Conservation (phyloP, 2,113 vertebrate species). For the Sylvia atricapilla region DNA sequence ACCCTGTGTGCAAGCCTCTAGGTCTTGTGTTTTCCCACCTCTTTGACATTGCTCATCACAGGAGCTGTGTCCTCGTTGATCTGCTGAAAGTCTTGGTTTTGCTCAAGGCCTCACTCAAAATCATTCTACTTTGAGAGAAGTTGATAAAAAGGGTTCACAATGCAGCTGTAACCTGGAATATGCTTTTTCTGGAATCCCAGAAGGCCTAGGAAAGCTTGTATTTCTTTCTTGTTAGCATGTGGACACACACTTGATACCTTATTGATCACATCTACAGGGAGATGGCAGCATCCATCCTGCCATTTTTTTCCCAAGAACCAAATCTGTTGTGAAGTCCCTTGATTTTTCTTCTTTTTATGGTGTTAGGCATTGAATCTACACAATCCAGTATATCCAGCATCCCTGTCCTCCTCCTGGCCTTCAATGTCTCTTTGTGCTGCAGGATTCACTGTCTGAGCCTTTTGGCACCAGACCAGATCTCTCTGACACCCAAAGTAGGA, state of each 20-base stretch:
- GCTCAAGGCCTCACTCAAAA: neutral
- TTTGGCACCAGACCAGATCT: neutral
- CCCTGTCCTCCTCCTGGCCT: neutral
- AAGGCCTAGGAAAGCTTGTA: neutral
- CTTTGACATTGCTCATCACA: neutral
- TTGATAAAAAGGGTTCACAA: neutral
- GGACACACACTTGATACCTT: neutral
- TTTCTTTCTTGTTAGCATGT: neutral
- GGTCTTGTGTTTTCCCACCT: neutral
- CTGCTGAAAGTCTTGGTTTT: neutral
- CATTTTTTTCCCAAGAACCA: neutral
- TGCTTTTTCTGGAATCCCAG: neutral
- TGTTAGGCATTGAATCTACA: rapidly evolving
- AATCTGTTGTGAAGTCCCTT: neutral
- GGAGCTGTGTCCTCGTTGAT: neutral
- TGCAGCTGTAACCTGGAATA: neutral
- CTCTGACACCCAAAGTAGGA: neutral
- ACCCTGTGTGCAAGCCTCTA: neutral
- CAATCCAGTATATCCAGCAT: no score
- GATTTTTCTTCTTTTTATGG: neutral
- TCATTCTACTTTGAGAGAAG: neutral
- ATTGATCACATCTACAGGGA: no score
- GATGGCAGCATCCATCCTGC: rapidly evolving
- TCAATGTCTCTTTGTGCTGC: neutral
- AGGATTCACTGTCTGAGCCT: neutral